Percentiles rank a stretch among this genome's conserved stretches.
Evolutionary conservation across 2,888 invertebrate species (phyloP).

Genomic region (Gerris lacustris): DNA sequence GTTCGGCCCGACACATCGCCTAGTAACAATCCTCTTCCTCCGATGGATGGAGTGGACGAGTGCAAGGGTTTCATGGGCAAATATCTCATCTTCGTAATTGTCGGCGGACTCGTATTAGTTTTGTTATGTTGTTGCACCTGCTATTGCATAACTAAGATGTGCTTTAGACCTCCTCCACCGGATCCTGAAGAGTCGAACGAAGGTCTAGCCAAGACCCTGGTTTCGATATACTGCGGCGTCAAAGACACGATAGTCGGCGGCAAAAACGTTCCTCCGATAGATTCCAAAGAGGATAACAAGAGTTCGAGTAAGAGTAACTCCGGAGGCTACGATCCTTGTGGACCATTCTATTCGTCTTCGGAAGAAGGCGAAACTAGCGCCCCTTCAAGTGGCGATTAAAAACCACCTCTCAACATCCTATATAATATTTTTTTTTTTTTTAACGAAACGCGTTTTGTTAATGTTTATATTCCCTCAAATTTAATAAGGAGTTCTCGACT

Average conservation of each 20-base stretch:
- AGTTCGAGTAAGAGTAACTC: not conserved
- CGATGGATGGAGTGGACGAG: not conserved
- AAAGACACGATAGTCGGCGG: not conserved
- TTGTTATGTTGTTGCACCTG: not conserved
- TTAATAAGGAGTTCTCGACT: too few relatives aligned
- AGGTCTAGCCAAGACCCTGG: not conserved
- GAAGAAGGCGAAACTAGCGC: not conserved
- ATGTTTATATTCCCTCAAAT: too few relatives aligned
- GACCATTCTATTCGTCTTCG: not conserved
- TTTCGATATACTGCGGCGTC: slow-evolving; percentile 4
- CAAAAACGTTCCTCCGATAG: not conserved
- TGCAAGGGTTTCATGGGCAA: not conserved
- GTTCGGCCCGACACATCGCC: not conserved
- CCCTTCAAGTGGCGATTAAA: not conserved
- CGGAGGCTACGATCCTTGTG: not conserved
- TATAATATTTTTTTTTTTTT: too few relatives aligned
- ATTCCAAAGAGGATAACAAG: not conserved
- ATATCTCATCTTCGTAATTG: not conserved
- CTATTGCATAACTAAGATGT: not conserved
- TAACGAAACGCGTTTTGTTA: too few relatives aligned
- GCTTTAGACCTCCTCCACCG: not conserved
- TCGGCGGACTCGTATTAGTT: not conserved
- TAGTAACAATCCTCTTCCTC: not conserved
- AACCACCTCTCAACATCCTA: too few relatives aligned
- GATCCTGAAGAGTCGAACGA: not conserved